Percentiles rank a stretch among this genome's conserved stretches.
phyloP scores from a whole-genome alignment of 2,888 invertebrate genomes.

The Spicauda simplicius region DNA sequence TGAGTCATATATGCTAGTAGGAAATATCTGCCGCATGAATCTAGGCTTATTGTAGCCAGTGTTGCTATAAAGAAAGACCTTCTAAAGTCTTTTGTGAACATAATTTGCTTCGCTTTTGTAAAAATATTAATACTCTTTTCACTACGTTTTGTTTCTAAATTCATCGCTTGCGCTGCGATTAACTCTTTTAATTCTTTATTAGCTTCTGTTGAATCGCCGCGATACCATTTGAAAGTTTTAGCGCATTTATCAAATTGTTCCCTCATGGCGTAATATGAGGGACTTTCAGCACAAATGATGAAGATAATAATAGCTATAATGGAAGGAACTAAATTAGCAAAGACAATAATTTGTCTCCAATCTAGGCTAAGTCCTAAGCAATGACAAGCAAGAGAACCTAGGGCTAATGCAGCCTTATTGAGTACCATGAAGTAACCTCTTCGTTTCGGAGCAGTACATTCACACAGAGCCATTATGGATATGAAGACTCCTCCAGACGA shows the following conservation, averaged over 20 bases:
- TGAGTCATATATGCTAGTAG: slow-evolving; percentile 52
- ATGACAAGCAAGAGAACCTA: slow-evolving; percentile 55
- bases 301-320: slow-evolving; percentile 45
- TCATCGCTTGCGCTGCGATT: slow-evolving; percentile 42
- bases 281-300: slow-evolving; percentile 57
- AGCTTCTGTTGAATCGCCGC: slow-evolving; percentile 47
- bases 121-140: neutral
- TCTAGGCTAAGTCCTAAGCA: slow-evolving; percentile 46
- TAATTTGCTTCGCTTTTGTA: slow-evolving; percentile 34
- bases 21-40: slow-evolving; percentile 54
- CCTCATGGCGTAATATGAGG: slow-evolving; percentile 53
- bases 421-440: slow-evolving; percentile 55
- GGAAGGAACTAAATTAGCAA: slow-evolving; percentile 40
- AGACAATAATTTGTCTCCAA: slow-evolving; percentile 54
- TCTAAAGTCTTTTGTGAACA: slow-evolving; percentile 50
- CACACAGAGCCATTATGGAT: slow-evolving; percentile 49
- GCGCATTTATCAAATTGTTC: slow-evolving; percentile 54
- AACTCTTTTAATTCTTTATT: slow-evolving; percentile 49
- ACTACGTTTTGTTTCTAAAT: neutral
- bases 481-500: slow-evolving; percentile 50
- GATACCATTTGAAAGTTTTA: slow-evolving; percentile 51
- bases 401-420: slow-evolving; percentile 47
- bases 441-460: slow-evolving; percentile 52
- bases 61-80: slow-evolving; percentile 49
- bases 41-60: slow-evolving; percentile 49